phyloP scores from a whole-genome alignment of 2,888 invertebrate species.

The Tenthredo livida region DNA sequence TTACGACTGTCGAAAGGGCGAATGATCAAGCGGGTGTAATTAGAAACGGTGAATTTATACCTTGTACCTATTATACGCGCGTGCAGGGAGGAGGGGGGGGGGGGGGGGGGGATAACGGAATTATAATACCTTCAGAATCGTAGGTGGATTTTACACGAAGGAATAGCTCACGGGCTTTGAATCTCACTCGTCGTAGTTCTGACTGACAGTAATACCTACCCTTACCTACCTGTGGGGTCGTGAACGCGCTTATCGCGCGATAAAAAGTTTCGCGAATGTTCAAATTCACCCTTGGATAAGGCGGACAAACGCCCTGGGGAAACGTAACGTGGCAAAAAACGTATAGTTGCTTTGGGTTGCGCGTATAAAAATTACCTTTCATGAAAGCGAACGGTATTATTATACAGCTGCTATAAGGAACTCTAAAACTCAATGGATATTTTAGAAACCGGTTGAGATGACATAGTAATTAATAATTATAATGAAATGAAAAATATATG shows the following conservation, averaged over 20 bases:
- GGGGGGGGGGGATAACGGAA: not conserved
- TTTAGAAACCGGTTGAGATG: not conserved
- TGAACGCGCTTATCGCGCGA: conserved; percentile 45
- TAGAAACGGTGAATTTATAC: conserved; percentile 1
- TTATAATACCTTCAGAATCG: not conserved
- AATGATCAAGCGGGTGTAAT: not conserved
- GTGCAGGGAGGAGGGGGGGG: not conserved
- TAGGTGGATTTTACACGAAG: not conserved
- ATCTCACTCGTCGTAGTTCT: not conserved
- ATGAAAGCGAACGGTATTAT: not conserved
- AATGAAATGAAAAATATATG: not conserved
- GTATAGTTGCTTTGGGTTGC: not conserved
- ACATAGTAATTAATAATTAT: not conserved
- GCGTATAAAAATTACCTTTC: not conserved
- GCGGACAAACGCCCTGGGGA: not conserved
- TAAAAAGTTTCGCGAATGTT: conserved; percentile 49
- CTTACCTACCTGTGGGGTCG: conserved; percentile 39
- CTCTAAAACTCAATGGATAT: not conserved
- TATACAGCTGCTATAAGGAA: not conserved
- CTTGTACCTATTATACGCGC: not conserved
- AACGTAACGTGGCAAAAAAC: not conserved
- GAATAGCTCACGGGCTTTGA: conserved; percentile 30
- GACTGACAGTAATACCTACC: conserved; percentile 49
- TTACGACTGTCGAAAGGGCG: not conserved
- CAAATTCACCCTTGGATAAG: conserved; percentile 40